Evolutionary conservation across 30 jellyfish, hydroid and myxozoan genomes (phyloP).

Genomic region (Hydractinia symbiolongicarpus): DNA sequence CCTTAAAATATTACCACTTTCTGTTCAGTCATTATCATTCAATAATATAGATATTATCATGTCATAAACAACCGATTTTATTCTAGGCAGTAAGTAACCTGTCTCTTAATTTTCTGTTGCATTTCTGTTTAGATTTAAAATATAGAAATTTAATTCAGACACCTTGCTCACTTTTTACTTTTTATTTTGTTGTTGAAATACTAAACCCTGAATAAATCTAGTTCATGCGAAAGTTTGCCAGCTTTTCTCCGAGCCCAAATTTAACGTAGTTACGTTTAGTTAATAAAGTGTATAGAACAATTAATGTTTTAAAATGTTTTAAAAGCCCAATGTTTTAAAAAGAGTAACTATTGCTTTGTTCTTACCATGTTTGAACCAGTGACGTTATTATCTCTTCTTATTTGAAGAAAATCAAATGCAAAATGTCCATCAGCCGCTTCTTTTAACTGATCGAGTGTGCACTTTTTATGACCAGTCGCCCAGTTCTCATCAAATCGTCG

Average conservation of each 20-base stretch:
- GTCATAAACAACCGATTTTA: no score
- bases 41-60: no score
- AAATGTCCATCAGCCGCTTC: conserved; percentile 9
- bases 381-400: background rate
- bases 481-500: background rate
- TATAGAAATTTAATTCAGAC: no score
- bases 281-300: background rate
- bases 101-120: no score
- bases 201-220: no score
- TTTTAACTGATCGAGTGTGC: background rate
- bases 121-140: no score
- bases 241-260: background rate
- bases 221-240: background rate
- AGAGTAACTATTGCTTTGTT: background rate
- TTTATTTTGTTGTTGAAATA: no score
- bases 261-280: background rate
- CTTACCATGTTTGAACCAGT: conserved; percentile 3
- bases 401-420: conserved; percentile 5
- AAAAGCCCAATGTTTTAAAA: background rate
- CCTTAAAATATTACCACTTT: no score
- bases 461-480: background rate
- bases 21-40: no score
- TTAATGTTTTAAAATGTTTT: background rate
- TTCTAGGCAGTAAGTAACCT: no score
- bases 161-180: no score